A percentile compares a stretch with the other conserved stretches of the same genome.
These are phyloP conservation scores for Hybognathus amarus DNA, from an alignment of 2,797 vertebrate species.

Conservation along the genomic window DNA sequence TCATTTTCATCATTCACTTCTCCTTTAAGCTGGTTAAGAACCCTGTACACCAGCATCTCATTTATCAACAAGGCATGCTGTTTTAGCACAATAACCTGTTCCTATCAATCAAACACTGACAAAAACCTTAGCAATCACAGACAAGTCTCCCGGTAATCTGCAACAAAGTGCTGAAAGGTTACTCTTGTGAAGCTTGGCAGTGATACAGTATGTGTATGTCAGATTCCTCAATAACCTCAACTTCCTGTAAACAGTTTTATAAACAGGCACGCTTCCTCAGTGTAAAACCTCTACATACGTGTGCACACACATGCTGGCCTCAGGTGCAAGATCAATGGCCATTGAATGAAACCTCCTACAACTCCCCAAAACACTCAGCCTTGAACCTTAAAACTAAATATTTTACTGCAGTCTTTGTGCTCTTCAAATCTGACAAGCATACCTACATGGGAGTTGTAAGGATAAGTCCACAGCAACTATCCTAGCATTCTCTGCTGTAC, in stretches of 20 bases:
- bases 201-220: slow-evolving; percentile 10
- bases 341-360: slow-evolving; percentile 63
- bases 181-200: not conserved
- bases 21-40: not conserved
- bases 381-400: slow-evolving; percentile 9
- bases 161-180: not conserved
- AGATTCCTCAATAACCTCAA: slow-evolving; percentile 54
- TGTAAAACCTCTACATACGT: slow-evolving; percentile 64
- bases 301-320: slow-evolving; percentile 56
- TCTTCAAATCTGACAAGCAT: slow-evolving; percentile 6
- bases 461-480: slow-evolving; percentile 8
- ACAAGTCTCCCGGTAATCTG: not conserved
- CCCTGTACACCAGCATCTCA: not conserved
- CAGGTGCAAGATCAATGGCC: slow-evolving; percentile 77
- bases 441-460: slow-evolving; percentile 18
- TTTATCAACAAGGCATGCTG: not conserved
- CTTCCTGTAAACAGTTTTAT: slow-evolving; percentile 43
- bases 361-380: slow-evolving; percentile 19
- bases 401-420: slow-evolving; percentile 16
- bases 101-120: not conserved
- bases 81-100: not conserved
- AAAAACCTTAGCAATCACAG: not conserved
- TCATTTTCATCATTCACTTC: not conserved
- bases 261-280: slow-evolving; percentile 65
- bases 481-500: slow-evolving; percentile 10